A percentile compares a stretch with the other conserved stretches of the same genome.
phyloP scores from a whole-genome alignment of 2,888 invertebrate species.

The Rhopalosiphum nymphaeae region DNA sequence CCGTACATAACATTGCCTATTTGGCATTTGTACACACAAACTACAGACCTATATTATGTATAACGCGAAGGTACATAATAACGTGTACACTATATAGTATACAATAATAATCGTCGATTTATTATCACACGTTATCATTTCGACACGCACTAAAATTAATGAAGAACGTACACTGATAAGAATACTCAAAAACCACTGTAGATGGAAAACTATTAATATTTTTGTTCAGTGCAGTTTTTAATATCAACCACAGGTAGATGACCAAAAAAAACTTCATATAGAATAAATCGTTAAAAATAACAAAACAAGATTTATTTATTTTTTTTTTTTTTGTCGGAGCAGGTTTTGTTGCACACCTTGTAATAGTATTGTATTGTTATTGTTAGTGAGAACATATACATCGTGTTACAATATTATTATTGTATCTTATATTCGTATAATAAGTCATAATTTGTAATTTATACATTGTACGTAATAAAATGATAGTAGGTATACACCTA shows the following conservation, averaged over 20 bases:
- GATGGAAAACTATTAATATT: neutral
- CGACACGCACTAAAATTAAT: neutral
- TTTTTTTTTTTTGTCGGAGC: neutral
- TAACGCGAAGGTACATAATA: neutral
- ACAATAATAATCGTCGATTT: neutral
- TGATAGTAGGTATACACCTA: no score
- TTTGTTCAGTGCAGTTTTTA: neutral
- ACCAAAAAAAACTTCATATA: neutral
- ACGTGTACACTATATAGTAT: neutral
- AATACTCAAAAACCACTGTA: neutral
- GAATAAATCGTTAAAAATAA: neutral
- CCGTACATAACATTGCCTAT: neutral
- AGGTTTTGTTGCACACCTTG: neutral
- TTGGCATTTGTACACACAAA: neutral
- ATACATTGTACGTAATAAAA: neutral
- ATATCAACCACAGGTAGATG: neutral
- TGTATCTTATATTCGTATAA: neutral
- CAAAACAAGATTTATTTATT: neutral
- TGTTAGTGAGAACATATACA: no score
- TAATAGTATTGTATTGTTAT: neutral
- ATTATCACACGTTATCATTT: neutral
- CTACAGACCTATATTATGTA: neutral
- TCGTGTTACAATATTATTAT: no score
- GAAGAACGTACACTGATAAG: neutral
- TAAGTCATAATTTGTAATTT: neutral